Conservation (phyloP, 2,888 invertebrate genomes). For the Sabatieria punctata region DNA sequence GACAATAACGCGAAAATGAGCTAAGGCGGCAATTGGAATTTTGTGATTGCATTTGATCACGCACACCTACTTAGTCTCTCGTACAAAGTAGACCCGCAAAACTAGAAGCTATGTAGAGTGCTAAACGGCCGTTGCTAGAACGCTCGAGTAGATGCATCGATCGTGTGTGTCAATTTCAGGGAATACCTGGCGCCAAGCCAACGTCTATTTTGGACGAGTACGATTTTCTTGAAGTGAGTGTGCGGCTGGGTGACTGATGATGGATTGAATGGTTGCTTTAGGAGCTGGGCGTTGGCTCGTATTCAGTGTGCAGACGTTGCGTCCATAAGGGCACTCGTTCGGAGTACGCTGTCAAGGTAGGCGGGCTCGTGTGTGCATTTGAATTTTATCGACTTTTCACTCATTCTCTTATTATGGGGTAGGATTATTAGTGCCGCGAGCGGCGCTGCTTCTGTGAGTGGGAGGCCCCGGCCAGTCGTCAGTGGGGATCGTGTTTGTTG, state of each 20-base stretch:
- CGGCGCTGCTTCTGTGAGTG: too few relatives aligned
- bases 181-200: constrained; percentile 39
- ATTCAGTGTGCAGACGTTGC: constrained; percentile 77
- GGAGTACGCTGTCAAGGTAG: constrained; percentile 86
- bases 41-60: too few relatives aligned
- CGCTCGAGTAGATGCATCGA: too few relatives aligned
- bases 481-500: too few relatives aligned
- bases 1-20: too few relatives aligned
- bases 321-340: constrained; percentile 67
- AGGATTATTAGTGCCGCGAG: too few relatives aligned
- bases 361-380: constrained; percentile 2
- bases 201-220: constrained; percentile 73
- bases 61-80: too few relatives aligned
- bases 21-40: too few relatives aligned
- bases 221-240: constrained; percentile 55
- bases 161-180: constrained; percentile 9
- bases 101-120: too few relatives aligned
- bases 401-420: neutral
- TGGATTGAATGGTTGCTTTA: constrained; percentile 16
- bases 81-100: too few relatives aligned
- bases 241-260: neutral
- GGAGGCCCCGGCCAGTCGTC: too few relatives aligned
- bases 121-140: too few relatives aligned
- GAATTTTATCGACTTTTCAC: neutral
- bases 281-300: constrained; percentile 75